Evolutionary conservation across 1,140 invertebrate genomes (phyloP), one percentile per base, ranked within the genome.

Genomic region (Sitobion miscanthi): DNA sequence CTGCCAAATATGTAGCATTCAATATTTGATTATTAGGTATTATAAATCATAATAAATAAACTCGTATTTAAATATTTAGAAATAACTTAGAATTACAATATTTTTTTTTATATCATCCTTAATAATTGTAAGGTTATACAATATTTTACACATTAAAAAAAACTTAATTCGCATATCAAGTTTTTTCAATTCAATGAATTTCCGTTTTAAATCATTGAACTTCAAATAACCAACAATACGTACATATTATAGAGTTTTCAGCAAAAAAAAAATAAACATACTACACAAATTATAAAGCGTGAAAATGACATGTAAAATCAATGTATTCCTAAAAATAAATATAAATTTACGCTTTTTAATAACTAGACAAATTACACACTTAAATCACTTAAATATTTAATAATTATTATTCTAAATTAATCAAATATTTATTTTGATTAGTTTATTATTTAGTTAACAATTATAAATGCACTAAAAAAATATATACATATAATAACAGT

Each of bases 131-230:
- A 25, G 30, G 25, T 47, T 88, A 87, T 17, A 77, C 11, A 77
- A 77, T 54, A 54, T 77, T 77, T n/a, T 87, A 47, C 6, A 23
- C 7, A 52, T 88, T n/a, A 7, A 88, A 88, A 54, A 88, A 88
- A 49, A 38, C 25, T 49, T 49, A 52, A 88, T 88, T 49, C 38
- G 30, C 87, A 38, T 54, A 89, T 89, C 87, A 35, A 89, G 49
- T 54, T 89, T 89, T 88, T 89, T 89, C 49, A 38, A 38, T 89
- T 14, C 17, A 23, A 54, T 54, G 35, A 54, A 54, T 54, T 54
- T 89, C 23, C n/a, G 11, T 89, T 89, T 88, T 89, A 54, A 89
- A 89, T 54, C 87, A 89, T 54, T 54, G 35, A 89, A 89, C 87
- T 54, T 89, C 49, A 89, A 54, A 89, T 3, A 52, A 54, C 20